Evolutionary conservation across 2,113 vertebrate species (phyloP).

Genomic region (Scopus umbretta): DNA sequence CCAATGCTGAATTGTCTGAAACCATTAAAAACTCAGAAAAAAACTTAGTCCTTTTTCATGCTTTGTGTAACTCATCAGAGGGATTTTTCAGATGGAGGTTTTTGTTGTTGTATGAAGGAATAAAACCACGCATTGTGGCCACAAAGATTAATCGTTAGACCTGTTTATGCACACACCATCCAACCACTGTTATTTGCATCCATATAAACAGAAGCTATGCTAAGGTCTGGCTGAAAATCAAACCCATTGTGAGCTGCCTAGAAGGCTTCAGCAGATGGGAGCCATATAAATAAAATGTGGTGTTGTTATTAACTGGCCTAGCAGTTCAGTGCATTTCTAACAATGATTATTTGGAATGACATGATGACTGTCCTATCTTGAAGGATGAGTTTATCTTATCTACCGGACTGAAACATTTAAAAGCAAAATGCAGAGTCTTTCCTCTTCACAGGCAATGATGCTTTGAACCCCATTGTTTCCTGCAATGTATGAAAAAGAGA

Average conservation of each 20-base stretch:
- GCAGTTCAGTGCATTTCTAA: slow-evolving; percentile 62
- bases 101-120: slow-evolving; percentile 17
- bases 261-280: slow-evolving; percentile 77
- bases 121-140: not conserved
- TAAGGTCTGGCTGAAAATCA: slow-evolving; percentile 58
- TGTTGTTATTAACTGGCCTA: slow-evolving; percentile 71
- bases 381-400: slow-evolving; percentile 60
- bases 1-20: not conserved
- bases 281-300: slow-evolving; percentile 72
- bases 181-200: slow-evolving; percentile 57
- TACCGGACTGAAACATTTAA: slow-evolving; percentile 14
- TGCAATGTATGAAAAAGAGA: not conserved
- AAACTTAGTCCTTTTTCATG: not conserved
- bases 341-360: slow-evolving; percentile 64
- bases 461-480: slow-evolving; percentile 7
- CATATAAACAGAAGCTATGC: slow-evolving; percentile 49
- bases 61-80: not conserved
- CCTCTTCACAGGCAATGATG: not conserved
- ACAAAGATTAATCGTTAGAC: slow-evolving; percentile 49
- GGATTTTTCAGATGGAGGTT: slow-evolving; percentile 16
- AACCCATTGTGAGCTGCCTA: slow-evolving; percentile 61
- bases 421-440: slow-evolving; percentile 34
- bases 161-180: slow-evolving; percentile 47
- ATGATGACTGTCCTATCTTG: slow-evolving; percentile 55
- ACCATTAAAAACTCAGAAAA: not conserved